Conservation (phyloP, 2,113 vertebrate species). For the Dinomys branickii region DNA sequence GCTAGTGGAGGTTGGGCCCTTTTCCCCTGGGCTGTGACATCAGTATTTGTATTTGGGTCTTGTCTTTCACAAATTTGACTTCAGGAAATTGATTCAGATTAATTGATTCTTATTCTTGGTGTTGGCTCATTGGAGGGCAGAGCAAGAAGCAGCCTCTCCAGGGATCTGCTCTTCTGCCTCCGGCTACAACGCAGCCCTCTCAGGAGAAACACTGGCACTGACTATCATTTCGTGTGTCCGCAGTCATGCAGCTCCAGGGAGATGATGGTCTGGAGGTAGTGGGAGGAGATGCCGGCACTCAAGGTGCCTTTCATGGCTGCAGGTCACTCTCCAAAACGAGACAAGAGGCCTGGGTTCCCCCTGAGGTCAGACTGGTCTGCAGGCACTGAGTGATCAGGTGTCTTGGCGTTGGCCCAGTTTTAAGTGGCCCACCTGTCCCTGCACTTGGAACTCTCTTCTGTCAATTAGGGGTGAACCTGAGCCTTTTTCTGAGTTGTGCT, state of each 20-base stretch:
- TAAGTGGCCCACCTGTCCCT: neutral
- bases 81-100: neutral
- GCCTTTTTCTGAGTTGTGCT: neutral
- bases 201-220: neutral
- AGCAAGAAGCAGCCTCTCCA: neutral
- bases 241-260: neutral
- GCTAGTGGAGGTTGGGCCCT: accelerated
- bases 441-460: neutral
- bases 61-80: neutral
- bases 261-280: neutral
- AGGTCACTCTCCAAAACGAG: neutral
- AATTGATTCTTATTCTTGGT: neutral
- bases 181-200: no score
- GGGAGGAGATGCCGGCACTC: neutral
- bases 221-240: accelerated
- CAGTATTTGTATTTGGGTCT: neutral
- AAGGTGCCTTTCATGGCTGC: neutral
- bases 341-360: neutral
- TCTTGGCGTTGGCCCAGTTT: neutral
- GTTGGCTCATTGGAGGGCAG: neutral
- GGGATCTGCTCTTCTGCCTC: neutral
- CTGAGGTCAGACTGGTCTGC: neutral
- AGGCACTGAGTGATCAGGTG: neutral
- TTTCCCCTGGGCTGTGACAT: neutral
- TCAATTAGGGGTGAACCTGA: neutral